Conservation (phyloP, 2,113 vertebrate genomes). For the Miniopterus natalensis region DNA sequence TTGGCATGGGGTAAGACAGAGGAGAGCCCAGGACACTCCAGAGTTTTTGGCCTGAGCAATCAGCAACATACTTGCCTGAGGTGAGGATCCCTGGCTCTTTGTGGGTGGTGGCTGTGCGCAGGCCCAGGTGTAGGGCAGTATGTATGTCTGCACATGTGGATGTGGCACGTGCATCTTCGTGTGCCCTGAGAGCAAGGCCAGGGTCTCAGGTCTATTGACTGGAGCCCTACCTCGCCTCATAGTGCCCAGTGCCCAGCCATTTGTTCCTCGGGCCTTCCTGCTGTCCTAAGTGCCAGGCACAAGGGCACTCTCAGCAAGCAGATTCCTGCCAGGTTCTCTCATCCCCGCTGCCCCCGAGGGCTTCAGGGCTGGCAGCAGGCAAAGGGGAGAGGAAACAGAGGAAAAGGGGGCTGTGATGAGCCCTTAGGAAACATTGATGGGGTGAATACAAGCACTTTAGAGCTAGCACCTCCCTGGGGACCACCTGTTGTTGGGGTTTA, state of each 20-base stretch:
- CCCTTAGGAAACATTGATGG: not conserved
- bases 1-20: not conserved
- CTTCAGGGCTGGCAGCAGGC: not conserved
- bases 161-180: not conserved
- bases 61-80: not conserved
- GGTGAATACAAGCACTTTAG: not conserved
- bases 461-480: not conserved
- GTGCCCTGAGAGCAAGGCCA: not conserved
- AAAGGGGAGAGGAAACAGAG: not conserved
- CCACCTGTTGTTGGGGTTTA: not conserved
- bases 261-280: not conserved
- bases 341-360: too few species aligned
- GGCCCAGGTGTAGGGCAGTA: too few species aligned
- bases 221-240: not conserved
- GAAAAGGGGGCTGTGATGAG: not conserved
- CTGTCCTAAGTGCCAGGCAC: not conserved
- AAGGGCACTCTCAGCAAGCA: not conserved
- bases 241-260: too few species aligned
- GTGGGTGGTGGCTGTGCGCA: not conserved
- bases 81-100: fast-evolving
- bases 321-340: not conserved
- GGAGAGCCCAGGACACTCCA: too few species aligned
- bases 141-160: fast-evolving
- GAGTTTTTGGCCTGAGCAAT: not conserved
- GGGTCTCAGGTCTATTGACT: not conserved